Base-by-base conservation (phyloP, 2,113 vertebrate species). In the Sapajus apella region DNA sequence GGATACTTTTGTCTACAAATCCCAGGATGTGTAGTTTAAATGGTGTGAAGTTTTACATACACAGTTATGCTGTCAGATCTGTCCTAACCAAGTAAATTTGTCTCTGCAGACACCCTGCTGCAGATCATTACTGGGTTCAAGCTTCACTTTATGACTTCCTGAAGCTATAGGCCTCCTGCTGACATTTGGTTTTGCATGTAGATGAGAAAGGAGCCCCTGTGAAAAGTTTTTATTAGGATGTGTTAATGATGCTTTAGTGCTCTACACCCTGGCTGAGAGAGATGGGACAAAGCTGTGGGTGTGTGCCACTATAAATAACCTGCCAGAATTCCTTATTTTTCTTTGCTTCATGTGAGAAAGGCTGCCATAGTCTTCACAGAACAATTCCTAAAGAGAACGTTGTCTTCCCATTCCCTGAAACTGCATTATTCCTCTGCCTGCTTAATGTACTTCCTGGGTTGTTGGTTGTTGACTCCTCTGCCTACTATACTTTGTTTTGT, bases 91-190 rank as follows among this genome's bases (percentile, higher is more conserved):
- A 90, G 90, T 75, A 79, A 89, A 79, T 97, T 95, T 94, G 35
- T 93, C 86, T 97, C 70, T 14, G 13, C 47, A 94, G 87, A 96
- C 47, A 88, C 23, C 90, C 93, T 90, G n/a, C 92, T 97, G 92
- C 92, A 89, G 73, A 40, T 56, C 47, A 14, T 98, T 97, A 84
- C 91, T 90, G 94, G 95, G 81, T 95, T 97, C 80, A 61, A 88
- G 45, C 93, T 89, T 96, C 97, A 77, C 89, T 92, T 93, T 95
- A 40, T 40, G 90, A 75, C 93, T 96, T 98, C 95, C 97, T 94
- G 82, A 97, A 98, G 95, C 92, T 90, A 47, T 61, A 92, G 86
- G 92, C 81, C 97, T 98, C 98, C 95, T 98, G 97, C 87, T 97
- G 91, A 85, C 75, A 23, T 83, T 91, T 75, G 93, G 43, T 89